These are phyloP conservation scores for Drosophila tropicalis DNA, from an alignment of 1,140 invertebrate genomes.

Conservation along the genomic window DNA sequence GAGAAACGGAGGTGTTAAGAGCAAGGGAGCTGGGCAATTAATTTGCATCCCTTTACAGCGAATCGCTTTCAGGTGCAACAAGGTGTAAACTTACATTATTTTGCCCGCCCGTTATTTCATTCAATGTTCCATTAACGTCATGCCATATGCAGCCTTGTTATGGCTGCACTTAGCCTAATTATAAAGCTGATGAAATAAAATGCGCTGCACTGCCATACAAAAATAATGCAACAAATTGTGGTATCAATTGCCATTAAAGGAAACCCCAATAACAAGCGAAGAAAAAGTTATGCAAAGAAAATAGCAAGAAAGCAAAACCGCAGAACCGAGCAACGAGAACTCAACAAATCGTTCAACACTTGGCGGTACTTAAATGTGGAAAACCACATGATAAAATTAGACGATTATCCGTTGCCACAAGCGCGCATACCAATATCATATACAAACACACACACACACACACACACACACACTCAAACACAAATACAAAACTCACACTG, in stretches of 20 bases:
- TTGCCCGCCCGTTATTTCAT: not conserved
- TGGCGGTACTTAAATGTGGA: conserved; percentile 71
- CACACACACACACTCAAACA: not conserved
- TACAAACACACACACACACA: conserved; percentile 20
- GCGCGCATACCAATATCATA: conserved; percentile 12
- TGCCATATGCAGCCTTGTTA: conserved; percentile 23
- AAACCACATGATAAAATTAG: conserved; percentile 81
- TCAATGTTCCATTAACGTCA: not conserved
- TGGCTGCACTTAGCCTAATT: conserved; percentile 47
- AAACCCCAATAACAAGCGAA: not conserved
- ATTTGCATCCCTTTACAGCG: conserved; percentile 60
- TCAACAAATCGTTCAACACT: conserved; percentile 74
- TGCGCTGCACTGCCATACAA: conserved; percentile 22
- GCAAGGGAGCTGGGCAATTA: conserved; percentile 36
- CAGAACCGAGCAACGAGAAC: conserved; percentile 30
- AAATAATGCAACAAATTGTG: conserved; percentile 28
- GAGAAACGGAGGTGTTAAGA: no score
- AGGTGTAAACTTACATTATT: conserved; percentile 15
- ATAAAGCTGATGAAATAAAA: conserved; percentile 35
- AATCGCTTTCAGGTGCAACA: conserved; percentile 61
- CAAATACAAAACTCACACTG: not conserved
- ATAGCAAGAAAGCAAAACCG: conserved; percentile 7
- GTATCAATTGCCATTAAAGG: not conserved
- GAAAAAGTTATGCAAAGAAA: not conserved
- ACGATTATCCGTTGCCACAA: conserved; percentile 72